A percentile compares a stretch with the other conserved stretches of the same genome.
These are phyloP conservation scores for Phataginus tricuspis DNA, from an alignment of 2,797 vertebrate genomes.

Conservation along the genomic window DNA sequence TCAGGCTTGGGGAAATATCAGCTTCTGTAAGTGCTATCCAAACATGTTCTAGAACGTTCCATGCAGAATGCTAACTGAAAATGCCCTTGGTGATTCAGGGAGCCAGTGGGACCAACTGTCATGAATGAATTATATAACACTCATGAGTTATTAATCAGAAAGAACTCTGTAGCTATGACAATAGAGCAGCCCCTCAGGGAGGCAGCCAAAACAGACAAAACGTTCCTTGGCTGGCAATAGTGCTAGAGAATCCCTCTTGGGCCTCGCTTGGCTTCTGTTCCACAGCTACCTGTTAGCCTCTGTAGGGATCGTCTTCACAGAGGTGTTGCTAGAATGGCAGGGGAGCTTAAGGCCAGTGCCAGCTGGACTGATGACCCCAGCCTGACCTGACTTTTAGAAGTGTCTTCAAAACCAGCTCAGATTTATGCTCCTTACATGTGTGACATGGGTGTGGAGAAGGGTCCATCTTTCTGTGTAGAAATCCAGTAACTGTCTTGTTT, in stretches of 20 bases:
- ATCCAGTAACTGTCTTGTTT: neutral
- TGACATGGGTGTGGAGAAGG: neutral
- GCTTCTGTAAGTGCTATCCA: neutral
- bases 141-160: conserved; percentile 52
- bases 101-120: conserved; percentile 31
- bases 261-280: neutral
- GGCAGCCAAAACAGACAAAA: conserved; percentile 30
- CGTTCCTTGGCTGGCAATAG: neutral
- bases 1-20: conserved; percentile 6
- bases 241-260: neutral
- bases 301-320: neutral
- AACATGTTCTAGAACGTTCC: conserved; percentile 52
- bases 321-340: neutral
- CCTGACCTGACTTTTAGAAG: neutral
- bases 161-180: conserved; percentile 9
- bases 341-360: neutral
- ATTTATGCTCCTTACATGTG: neutral
- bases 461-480: neutral
- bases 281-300: neutral
- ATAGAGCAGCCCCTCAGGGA: neutral
- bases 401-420: neutral
- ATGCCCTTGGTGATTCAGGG: conserved; percentile 39
- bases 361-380: neutral
- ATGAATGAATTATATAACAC: conserved; percentile 61
- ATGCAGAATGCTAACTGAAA: conserved; percentile 58